These are phyloP conservation scores for Mallateleia sp. DNA, from an alignment of 2,888 invertebrate genomes.

Conservation along the genomic window DNA sequence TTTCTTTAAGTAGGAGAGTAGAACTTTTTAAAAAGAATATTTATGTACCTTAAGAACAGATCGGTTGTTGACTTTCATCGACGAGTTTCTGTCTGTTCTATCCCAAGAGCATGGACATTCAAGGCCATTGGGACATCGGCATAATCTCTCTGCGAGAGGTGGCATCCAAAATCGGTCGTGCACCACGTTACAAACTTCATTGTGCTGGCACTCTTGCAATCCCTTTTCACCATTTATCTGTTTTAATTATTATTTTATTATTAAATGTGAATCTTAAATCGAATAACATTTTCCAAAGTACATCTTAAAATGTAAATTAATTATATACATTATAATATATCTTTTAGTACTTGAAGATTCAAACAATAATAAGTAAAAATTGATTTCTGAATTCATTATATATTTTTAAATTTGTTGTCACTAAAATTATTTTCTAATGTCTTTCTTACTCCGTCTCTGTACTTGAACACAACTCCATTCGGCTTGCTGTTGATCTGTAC, in stretches of 20 bases:
- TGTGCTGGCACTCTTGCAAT: conserved; percentile 90
- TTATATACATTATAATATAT: neutral
- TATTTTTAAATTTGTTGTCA: neutral
- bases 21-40: no score
- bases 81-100: conserved; percentile 86
- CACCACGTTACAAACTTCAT: conserved; percentile 91
- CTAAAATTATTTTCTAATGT: neutral
- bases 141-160: conserved; percentile 91
- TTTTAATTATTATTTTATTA: neutral
- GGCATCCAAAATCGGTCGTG: conserved; percentile 91
- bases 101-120: conserved; percentile 90
- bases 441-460: conserved; percentile 84
- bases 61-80: conserved; percentile 91
- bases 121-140: conserved; percentile 91
- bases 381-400: neutral
- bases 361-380: neutral
- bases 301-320: no score
- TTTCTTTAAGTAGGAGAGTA: no score
- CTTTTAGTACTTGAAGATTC: neutral
- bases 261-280: no score
- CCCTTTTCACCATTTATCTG: conserved; percentile 92
- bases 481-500: conserved; percentile 85
- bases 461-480: conserved; percentile 85
- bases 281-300: no score
- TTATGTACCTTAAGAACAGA: conserved; percentile 92